Base-by-base conservation (phyloP, 2,888 invertebrate species). In the Drosophila yooni region DNA sequence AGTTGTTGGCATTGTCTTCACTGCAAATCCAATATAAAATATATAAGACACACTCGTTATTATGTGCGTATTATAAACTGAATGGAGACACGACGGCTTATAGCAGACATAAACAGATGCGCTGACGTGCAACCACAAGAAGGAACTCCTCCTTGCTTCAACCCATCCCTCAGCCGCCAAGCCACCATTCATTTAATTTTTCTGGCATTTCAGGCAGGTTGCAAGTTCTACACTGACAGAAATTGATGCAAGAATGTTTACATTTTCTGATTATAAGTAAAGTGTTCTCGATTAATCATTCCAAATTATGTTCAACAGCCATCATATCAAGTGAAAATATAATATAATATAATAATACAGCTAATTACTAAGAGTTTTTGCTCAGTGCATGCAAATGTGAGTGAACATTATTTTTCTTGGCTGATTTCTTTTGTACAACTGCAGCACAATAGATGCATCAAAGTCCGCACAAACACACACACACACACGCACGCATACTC, bases 391-490 rank as follows among this genome's bases (percentile, higher is more conserved):
- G 52, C 66, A 72, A 76, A 76, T 72, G 63, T 36, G 59, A 72
- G 73, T 61, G 66, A 43, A 57, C 21, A 53, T 21, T 57, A 38
- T 65, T 43, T 74, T 61, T 78, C 36, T 73, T 21, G 11, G 66
- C 27, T 81, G 74, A 83, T 86, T 84, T 79, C 81, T 81, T 79
- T 86, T 84, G 87, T 87, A 81, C 73, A 84, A 72, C 75, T 84
- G 73, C 21, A 57, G n/a, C 74, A 67, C 68, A 70, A 60, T 71
- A 57, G 76, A 70, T 88, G 87, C 90, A 86, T 79, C 81, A 81
- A 86, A 79, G 50, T 59, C 29, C 59, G 53, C 51, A 67, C 38
- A n/a, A 10, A 51, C 25, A 50, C 36, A 65, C 52, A 18, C 10
- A 36, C 48, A 29, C 36, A 50, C 13, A 58, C 15, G 43, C 51